Evolutionary conservation across 23 tunicate species (phyloP).

Genomic region (Oikopleura albicans): DNA sequence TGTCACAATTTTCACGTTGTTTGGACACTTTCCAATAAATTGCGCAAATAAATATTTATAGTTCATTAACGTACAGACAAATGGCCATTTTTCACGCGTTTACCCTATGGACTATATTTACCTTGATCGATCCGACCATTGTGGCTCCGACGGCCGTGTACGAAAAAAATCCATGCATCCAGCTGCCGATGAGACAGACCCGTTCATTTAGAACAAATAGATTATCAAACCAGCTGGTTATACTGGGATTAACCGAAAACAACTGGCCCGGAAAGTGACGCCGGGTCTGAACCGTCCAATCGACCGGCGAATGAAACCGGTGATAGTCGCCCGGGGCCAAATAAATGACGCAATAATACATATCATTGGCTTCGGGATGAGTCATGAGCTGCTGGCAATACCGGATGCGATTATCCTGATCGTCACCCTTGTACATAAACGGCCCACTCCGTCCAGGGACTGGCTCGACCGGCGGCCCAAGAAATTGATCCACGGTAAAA

Average conservation of each 20-base stretch:
- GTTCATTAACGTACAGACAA: too few relatives aligned
- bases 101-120: too few relatives aligned
- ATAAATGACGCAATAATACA: not conserved
- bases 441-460: too few relatives aligned
- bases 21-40: too few relatives aligned
- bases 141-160: constrained; percentile 13
- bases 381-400: not conserved
- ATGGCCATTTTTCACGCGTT: too few relatives aligned
- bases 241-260: not conserved
- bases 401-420: not conserved
- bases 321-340: constrained; percentile 11
- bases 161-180: constrained; percentile 14
- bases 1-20: too few relatives aligned
- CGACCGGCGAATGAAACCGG: not conserved
- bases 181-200: not conserved
- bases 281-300: not conserved
- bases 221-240: constrained; percentile 4
- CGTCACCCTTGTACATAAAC: not conserved
- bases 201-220: not conserved
- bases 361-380: not conserved
- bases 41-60: too few relatives aligned
- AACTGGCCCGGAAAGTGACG: not conserved
- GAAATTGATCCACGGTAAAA: not conserved
- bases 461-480: not conserved
- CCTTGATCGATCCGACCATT: constrained; percentile 16